These are phyloP conservation scores for Alethe diademata DNA, from an alignment of 2,113 vertebrate species.

Conservation along the genomic window DNA sequence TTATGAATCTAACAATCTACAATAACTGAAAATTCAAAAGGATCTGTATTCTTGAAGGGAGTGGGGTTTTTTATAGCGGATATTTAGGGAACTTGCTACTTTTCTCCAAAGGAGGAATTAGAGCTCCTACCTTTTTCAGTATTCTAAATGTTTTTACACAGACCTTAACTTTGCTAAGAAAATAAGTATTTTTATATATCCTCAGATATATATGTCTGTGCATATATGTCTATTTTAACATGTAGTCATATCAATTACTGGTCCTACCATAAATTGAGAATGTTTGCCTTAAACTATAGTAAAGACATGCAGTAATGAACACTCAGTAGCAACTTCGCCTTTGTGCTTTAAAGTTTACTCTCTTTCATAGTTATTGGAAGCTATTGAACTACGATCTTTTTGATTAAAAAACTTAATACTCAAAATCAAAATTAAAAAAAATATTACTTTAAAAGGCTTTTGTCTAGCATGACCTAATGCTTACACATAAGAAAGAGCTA, in stretches of 20 bases:
- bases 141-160: constrained; percentile 32
- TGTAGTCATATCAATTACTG: not conserved
- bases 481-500: not conserved
- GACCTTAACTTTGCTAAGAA: constrained; percentile 38
- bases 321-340: not conserved
- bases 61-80: not conserved
- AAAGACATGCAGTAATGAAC: not conserved
- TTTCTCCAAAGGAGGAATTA: constrained; percentile 61
- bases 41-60: not conserved
- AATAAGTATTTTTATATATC: constrained; percentile 51
- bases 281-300: not conserved
- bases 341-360: not conserved
- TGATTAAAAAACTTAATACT: not conserved
- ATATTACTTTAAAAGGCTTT: not conserved
- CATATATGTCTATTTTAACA: not conserved
- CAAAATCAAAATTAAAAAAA: not conserved
- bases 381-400: not conserved
- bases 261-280: not conserved
- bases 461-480: not conserved
- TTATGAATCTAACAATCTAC: not conserved
- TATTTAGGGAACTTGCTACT: not conserved
- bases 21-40: not conserved
- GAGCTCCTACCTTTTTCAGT: not conserved
- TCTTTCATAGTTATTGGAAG: not conserved
- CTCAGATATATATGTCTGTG: not conserved